Evolutionary conservation across 2,113 vertebrate species (phyloP).

Genomic region (Diadophis punctatus): DNA sequence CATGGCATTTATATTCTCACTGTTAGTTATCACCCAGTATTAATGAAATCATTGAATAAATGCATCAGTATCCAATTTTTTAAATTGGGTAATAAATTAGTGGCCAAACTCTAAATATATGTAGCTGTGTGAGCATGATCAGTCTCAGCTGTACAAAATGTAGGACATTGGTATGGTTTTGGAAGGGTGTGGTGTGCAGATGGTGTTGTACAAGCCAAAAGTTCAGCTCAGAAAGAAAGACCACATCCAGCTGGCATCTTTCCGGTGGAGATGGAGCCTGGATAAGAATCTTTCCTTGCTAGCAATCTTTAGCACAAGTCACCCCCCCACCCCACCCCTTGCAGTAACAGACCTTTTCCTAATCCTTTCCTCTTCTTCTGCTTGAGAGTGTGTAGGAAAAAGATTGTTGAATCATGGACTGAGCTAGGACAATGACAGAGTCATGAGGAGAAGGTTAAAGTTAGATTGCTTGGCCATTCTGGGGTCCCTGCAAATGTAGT

Average conservation of each 20-base stretch:
- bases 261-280: background rate
- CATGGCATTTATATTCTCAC: background rate
- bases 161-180: background rate
- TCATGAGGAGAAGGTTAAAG: background rate
- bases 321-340: rapidly evolving
- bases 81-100: background rate
- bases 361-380: background rate
- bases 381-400: background rate
- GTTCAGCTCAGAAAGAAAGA: background rate
- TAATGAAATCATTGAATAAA: conserved; percentile 20
- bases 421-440: background rate
- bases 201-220: background rate
- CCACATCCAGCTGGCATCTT: background rate
- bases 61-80: rapidly evolving
- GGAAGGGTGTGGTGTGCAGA: background rate
- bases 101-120: rapidly evolving
- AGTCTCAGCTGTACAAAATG: background rate
- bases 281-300: background rate
- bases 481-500: background rate
- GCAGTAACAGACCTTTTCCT: background rate
- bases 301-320: background rate
- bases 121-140: background rate
- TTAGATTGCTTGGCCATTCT: background rate
- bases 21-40: background rate
- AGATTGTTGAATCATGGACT: background rate